These are phyloP conservation scores for Drusus annulatus DNA, from an alignment of 1,140 invertebrate species.

Conservation along the genomic window DNA sequence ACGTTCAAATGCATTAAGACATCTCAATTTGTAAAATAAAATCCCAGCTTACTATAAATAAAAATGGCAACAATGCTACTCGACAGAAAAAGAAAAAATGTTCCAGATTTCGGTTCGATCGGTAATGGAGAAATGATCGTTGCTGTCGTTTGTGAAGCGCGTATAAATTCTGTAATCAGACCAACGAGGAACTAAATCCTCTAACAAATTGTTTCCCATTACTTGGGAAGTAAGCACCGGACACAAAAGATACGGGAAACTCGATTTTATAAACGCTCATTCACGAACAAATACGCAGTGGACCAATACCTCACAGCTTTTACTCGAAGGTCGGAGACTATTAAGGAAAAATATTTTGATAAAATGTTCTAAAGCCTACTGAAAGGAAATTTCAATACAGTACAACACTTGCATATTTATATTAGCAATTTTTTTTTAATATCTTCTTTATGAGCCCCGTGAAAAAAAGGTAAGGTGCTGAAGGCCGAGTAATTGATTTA, in stretches of 20 bases:
- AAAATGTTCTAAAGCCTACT: too few species aligned
- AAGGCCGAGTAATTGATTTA: too few species aligned
- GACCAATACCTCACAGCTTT: too few species aligned
- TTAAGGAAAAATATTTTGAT: too few species aligned
- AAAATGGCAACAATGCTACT: background rate
- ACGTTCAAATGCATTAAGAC: background rate
- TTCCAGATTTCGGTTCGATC: background rate
- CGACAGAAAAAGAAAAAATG: background rate
- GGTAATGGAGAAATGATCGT: slow-evolving; percentile 35
- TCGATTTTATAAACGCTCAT: too few species aligned
- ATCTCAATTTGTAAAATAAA: background rate
- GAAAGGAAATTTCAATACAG: too few species aligned
- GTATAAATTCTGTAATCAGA: slow-evolving; percentile 23
- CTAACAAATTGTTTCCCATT: slow-evolving; percentile 31
- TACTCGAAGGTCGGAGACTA: too few species aligned
- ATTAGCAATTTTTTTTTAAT: too few species aligned
- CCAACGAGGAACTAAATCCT: slow-evolving; percentile 11
- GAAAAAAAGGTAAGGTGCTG: too few species aligned
- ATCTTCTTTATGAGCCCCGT: too few species aligned
- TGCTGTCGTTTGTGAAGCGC: background rate
- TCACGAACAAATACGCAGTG: too few species aligned
- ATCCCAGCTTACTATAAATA: background rate
- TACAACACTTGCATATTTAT: too few species aligned
- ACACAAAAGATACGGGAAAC: slow-evolving; percentile 9
- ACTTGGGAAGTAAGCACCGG: background rate